Conservation (phyloP, 2,888 invertebrate species). For the Melinaea menophilus region DNA sequence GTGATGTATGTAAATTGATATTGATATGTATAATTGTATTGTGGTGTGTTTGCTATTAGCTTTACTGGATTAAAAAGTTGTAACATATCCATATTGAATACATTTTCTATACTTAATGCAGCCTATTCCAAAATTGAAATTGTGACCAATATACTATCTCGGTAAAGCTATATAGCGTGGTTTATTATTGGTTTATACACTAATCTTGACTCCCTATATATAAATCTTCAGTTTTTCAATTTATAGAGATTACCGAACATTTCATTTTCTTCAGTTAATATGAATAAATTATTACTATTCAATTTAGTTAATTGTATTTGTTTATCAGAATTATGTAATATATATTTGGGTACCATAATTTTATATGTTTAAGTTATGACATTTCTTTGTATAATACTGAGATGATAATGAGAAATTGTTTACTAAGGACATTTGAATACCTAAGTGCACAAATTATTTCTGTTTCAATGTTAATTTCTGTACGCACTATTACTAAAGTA, state of each 20-base stretch:
- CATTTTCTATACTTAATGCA: background rate
- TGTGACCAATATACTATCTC: no score
- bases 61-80: conserved; percentile 19
- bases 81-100: background rate
- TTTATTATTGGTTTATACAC: no score
- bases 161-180: no score
- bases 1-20: conserved; percentile 54
- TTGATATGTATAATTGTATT: conserved; percentile 24
- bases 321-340: background rate
- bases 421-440: conserved; percentile 7
- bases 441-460: conserved; percentile 37
- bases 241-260: no score
- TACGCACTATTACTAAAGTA: conserved; percentile 32
- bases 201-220: no score
- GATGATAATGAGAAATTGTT: conserved; percentile 18
- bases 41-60: conserved; percentile 21
- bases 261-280: no score
- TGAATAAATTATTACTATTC: no score
- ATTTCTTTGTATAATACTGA: conserved; percentile 21
- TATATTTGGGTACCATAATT: conserved; percentile 9
- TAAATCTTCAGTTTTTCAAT: no score
- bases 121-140: background rate
- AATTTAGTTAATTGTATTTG: no score
- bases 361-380: conserved; percentile 11
- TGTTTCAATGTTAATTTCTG: conserved; percentile 21